Evolutionary conservation across 23 tunicate genomes (phyloP), one percentile per base, ranked within the genome.

Genomic region (Botrylloides violaceus): DNA sequence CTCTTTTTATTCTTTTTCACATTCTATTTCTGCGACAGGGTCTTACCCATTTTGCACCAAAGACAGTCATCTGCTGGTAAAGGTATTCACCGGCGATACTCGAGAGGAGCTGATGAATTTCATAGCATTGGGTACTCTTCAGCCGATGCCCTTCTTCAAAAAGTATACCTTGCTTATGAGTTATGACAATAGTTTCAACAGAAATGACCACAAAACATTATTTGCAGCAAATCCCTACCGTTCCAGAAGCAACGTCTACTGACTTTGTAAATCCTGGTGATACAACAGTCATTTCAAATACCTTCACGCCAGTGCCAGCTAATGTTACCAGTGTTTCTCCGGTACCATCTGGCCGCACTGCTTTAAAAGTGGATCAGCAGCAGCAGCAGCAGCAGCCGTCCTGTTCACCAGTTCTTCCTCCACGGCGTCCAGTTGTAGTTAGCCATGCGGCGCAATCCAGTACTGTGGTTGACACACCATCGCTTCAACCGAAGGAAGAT

Each of bases 71-170:
- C 18, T 6, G 36, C 74, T 7, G 77, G 50, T 9, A 18, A 2
- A n/a, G n/a, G 65, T 0, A 2, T 55, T 49, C 77, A 57, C 21
- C 72, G 96, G n/a, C 64, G 87, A 21, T 87, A 87, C 48, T 81
- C 96, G 0, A 50, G 82, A 53, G 96, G 96, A 18, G 96, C 96
- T 56, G 96, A 87, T 65, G 96, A 87, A 53, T 87, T 87, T 58
- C 96, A 87, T 50, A 78, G 75, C 22, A 26, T 82, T 35, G 92
- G 92, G 15, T 84, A 84, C 33, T 39, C 74, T 58, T 84, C 92
- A 35, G 49, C 92, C 15, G 79, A 73, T 23, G 62, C 73, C 2
- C 38, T 84, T 32, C 49, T 84, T 23, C 80, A 84, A 57, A 78
- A 71, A 49, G 92, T 73, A 30, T 71, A 64, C 9, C 53, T 9